Conservation (phyloP, 2,113 vertebrate genomes). For the Dolichotis patagonum region DNA sequence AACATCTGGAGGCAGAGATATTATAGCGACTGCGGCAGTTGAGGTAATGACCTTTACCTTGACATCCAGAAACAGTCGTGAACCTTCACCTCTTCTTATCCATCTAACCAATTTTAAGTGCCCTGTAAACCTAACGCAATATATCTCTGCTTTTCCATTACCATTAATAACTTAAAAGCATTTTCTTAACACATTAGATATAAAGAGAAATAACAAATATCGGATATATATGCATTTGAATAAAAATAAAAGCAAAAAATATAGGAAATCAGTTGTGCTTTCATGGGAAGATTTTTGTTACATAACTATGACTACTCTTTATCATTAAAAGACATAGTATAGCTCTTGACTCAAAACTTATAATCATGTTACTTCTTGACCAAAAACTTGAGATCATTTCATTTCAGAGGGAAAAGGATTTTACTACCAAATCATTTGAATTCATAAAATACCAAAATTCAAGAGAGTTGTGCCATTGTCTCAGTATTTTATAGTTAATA, state of each 20-base stretch:
- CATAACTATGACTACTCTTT: neutral
- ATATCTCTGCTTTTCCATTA: neutral
- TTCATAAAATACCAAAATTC: neutral
- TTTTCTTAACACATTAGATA: neutral
- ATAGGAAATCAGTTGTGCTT: neutral
- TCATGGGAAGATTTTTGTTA: neutral
- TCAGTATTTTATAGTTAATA: neutral
- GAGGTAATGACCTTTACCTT: neutral
- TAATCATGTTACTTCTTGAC: neutral
- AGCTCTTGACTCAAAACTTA: neutral
- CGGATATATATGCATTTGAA: neutral
- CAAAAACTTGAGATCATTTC: neutral
- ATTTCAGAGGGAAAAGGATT: neutral
- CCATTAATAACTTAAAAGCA: neutral
- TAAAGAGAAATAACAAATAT: neutral
- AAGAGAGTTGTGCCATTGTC: neutral
- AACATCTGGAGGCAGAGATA: neutral
- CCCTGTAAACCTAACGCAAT: neutral
- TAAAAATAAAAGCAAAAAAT: neutral
- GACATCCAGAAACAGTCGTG: neutral
- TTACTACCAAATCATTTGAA: neutral
- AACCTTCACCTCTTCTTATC: neutral
- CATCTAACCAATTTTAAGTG: neutral
- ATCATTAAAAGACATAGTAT: neutral
- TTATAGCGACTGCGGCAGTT: accelerated